Conservation (phyloP, 2,888 invertebrate species). For the Poecilus cupreus region DNA sequence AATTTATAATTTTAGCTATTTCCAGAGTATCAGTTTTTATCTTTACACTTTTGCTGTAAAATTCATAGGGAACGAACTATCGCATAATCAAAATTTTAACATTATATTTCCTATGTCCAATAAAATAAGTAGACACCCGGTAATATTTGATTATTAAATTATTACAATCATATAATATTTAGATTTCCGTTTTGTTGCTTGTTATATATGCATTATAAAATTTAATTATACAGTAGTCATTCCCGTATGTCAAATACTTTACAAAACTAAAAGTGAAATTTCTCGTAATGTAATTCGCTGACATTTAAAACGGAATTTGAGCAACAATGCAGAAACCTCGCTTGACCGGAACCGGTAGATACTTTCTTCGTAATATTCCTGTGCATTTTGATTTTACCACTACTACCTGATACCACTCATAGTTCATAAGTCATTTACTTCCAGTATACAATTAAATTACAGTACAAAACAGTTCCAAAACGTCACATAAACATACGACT, state of each 20-base stretch:
- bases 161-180: too few species aligned
- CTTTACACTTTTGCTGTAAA: too few species aligned
- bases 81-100: too few species aligned
- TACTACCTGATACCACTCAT: not conserved
- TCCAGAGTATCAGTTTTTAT: too few species aligned
- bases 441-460: constrained; percentile 37
- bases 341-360: constrained; percentile 28
- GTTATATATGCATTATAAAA: not conserved
- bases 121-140: too few species aligned
- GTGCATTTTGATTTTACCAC: not conserved
- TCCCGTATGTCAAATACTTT: not conserved
- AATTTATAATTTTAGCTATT: too few species aligned
- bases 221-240: not conserved
- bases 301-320: constrained; percentile 38
- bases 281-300: not conserved
- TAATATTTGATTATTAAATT: too few species aligned
- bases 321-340: constrained; percentile 17
- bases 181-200: too few species aligned
- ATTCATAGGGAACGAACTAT: too few species aligned
- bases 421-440: constrained; percentile 9
- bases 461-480: not conserved
- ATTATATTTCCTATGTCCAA: too few species aligned
- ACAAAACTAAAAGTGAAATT: not conserved
- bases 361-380: constrained; percentile 3
- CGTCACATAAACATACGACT: constrained; percentile 24